Conservation (phyloP, 2,797 vertebrate genomes). For the Micrastur ruficollis region DNA sequence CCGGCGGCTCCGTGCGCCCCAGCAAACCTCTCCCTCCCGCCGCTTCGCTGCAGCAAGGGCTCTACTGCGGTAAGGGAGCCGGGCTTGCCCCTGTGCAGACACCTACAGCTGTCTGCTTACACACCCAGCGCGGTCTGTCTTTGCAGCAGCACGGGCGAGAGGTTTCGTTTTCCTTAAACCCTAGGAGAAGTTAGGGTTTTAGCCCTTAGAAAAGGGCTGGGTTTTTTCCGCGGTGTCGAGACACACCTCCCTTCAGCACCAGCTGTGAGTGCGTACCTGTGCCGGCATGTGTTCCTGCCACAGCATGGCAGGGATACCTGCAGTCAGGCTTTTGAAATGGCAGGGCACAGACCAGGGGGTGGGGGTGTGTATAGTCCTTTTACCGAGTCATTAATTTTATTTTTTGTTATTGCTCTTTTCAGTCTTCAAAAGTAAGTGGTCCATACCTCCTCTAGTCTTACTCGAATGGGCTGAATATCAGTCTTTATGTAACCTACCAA, state of each 20-base stretch:
- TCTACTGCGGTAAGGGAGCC: neutral
- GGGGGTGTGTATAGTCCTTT: neutral
- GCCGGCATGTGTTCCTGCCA: neutral
- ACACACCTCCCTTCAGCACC: neutral
- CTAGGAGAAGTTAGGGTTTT: too few relatives aligned
- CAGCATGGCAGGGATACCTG: neutral
- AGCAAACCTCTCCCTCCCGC: neutral
- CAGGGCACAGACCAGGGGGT: neutral
- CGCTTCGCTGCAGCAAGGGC: neutral
- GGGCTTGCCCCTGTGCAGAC: neutral
- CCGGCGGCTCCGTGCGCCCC: neutral
- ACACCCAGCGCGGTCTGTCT: neutral
- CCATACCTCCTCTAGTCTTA: fast-evolving
- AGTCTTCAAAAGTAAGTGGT: neutral
- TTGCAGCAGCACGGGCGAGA: neutral
- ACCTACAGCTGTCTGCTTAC: neutral
- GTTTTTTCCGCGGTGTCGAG: neutral
- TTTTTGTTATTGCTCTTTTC: neutral
- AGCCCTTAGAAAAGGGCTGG: neutral
- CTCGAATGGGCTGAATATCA: neutral
- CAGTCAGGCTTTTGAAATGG: neutral
- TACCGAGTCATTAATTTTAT: too few relatives aligned
- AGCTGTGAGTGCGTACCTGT: neutral
- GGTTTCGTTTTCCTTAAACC: neutral
- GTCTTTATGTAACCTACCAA: neutral